These are phyloP conservation scores for Petromus typicus DNA, from an alignment of 2,113 vertebrate genomes.

Conservation along the genomic window DNA sequence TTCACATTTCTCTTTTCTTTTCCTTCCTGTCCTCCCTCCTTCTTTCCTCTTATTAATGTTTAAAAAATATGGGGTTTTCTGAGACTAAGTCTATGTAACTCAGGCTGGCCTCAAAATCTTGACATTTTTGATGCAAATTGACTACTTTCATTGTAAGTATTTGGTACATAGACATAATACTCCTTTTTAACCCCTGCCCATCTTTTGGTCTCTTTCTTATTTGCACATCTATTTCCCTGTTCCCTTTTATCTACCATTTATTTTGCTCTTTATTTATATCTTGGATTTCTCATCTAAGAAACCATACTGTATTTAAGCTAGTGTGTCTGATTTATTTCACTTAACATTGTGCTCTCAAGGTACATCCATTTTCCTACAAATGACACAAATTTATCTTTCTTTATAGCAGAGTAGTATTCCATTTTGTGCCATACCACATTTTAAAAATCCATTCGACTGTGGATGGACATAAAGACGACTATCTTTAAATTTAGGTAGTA, in stretches of 20 bases:
- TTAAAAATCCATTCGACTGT: neutral
- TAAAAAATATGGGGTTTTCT: neutral
- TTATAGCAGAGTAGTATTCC: neutral
- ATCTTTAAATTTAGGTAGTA: neutral
- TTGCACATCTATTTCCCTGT: neutral
- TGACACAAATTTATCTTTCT: neutral
- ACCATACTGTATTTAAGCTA: neutral
- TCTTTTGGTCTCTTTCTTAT: neutral
- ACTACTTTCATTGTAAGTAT: neutral
- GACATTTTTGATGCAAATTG: neutral
- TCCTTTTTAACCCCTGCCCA: neutral
- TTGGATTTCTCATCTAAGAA: neutral
- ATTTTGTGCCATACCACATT: neutral
- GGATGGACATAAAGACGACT: neutral
- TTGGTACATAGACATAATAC: neutral
- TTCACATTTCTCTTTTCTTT: neutral
- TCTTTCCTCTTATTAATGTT: neutral
- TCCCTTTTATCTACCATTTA: neutral
- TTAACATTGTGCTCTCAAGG: neutral
- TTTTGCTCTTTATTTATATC: neutral
- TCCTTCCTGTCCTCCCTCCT: neutral
- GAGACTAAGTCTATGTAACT: neutral
- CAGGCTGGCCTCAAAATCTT: neutral
- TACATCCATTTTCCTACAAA: neutral
- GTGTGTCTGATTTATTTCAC: neutral